Conservation (phyloP, 1,140 invertebrate species). For the Drepana arcuata region DNA sequence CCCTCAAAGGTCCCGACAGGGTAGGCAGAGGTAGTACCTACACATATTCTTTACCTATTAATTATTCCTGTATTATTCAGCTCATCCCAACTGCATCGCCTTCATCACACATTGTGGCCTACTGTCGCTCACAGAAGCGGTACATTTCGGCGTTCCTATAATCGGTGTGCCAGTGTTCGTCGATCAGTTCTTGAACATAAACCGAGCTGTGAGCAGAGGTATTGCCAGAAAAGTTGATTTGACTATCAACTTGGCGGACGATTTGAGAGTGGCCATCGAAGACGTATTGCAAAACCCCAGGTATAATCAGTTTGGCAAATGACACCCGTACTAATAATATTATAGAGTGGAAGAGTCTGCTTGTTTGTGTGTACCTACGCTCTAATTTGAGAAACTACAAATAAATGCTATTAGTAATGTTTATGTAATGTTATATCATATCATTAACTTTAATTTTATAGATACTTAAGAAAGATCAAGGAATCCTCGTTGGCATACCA, state of each 20-base stretch:
- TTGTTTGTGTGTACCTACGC: no score
- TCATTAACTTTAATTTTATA: slow-evolving; percentile 7
- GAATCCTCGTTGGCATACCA: slow-evolving; percentile 21
- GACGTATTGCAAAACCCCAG: background rate
- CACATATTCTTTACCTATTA: no score
- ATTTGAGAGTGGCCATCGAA: slow-evolving; percentile 2
- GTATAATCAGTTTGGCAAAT: no score
- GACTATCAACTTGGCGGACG: slow-evolving; percentile 1
- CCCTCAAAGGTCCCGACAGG: background rate
- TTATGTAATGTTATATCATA: no score
- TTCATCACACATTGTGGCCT: slow-evolving; percentile 76
- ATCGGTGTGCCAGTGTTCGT: slow-evolving; percentile 76
- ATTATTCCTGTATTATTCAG: slow-evolving; percentile 58
- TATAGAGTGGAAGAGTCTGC: no score
- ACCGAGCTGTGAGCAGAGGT: slow-evolving; percentile 15
- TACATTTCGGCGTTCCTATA: background rate
- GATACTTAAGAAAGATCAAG: slow-evolving; percentile 14
- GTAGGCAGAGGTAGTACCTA: no score
- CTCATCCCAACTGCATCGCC: slow-evolving; percentile 73
- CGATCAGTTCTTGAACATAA: slow-evolving; percentile 67
- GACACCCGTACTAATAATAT: no score
- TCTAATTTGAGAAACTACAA: no score
- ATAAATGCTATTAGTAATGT: no score
- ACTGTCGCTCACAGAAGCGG: background rate
- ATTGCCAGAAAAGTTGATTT: slow-evolving; percentile 18